Base-by-base conservation (phyloP, 2,888 invertebrate genomes). In the Trachelus stipa region DNA sequence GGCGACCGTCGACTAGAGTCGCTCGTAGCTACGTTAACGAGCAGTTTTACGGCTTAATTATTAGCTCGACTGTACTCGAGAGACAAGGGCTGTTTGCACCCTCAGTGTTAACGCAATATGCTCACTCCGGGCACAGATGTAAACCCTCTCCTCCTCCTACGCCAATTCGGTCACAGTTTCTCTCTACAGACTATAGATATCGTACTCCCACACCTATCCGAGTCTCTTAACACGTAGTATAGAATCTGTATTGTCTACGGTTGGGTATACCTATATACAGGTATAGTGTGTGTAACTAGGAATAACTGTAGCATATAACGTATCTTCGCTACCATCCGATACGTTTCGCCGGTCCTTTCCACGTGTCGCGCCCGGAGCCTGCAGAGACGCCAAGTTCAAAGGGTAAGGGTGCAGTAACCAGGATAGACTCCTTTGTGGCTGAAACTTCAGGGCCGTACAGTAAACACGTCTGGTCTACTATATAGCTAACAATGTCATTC, bases 91-190 rank as follows among this genome's bases (percentile, higher is more conserved):
- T 88, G 89, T 88, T 90, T 89, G 87, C 89, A 88, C 90, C 90
- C 90, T 88, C 87, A 84, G 87, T 83, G 88, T 88, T 87, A 89
- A 89, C 86, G 88, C 88, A 87, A 88, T 89, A 88, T 87, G 86
- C 85, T 87, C 85, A 85, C 85, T 85, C 80, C 69, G 82, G 80
- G 78, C 80, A 79, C 82, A 82, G 82, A 85, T 83, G 81, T 81
- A 80, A 81, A 79, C 78, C 40, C 40, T 15, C 40, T 15, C 9
- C 9, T 23, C 2, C 23, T 9, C 23, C 56, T 2, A 0, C 6
- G 1, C 9, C 9, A 15, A 23, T 23, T 56, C 56, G 56, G 23
- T 23, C 56, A 9, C 23, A 56, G 23, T 56, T 56, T 56, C 56
- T 56, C 56, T 56, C 9, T 15, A 56, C 9, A 2, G 56, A 23